Evolutionary conservation across 2,113 vertebrate genomes (phyloP).

Genomic region (Nematolebias whitei): DNA sequence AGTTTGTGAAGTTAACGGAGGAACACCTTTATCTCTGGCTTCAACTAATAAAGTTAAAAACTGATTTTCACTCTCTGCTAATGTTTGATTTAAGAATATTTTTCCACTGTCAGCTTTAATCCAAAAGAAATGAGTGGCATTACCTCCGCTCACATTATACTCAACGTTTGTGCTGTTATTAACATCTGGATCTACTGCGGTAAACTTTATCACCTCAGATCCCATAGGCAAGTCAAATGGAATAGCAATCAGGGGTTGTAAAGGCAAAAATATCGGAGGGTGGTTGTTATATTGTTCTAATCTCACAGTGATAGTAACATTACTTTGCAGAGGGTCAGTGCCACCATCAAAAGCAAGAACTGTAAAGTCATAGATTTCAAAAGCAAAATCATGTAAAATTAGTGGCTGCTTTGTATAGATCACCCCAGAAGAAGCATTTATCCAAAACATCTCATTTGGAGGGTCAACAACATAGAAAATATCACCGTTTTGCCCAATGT

Average conservation of each 20-base stretch:
- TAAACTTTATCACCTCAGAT: conserved; percentile 68
- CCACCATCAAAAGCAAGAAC: conserved; percentile 74
- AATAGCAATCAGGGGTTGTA: conserved; percentile 57
- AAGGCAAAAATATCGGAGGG: conserved; percentile 72
- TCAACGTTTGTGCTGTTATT: conserved; percentile 51
- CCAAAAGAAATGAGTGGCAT: conserved; percentile 74
- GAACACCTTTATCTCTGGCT: conserved; percentile 72
- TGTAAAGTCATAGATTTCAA: conserved; percentile 62
- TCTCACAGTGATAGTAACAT: conserved; percentile 61
- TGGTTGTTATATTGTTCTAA: conserved; percentile 71
- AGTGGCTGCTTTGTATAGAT: conserved; percentile 73
- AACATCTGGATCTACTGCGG: conserved; percentile 72
- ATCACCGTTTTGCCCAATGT: conserved; percentile 66
- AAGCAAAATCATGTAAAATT: conserved; percentile 32
- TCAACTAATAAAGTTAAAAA: conserved; percentile 59
- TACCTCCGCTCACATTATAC: conserved; percentile 70
- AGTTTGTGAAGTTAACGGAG: conserved; percentile 67
- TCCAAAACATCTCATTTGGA: conserved; percentile 71
- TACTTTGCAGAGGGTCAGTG: conserved; percentile 51
- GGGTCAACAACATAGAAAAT: conserved; percentile 76
- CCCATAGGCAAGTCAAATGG: conserved; percentile 68
- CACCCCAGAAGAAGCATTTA: conserved; percentile 72
- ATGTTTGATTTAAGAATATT: conserved; percentile 59
- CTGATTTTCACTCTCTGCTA: conserved; percentile 45
- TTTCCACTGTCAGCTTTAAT: conserved; percentile 69